phyloP scores from a whole-genome alignment of 1,140 invertebrate species.

The Zaprionus vittiger region DNA sequence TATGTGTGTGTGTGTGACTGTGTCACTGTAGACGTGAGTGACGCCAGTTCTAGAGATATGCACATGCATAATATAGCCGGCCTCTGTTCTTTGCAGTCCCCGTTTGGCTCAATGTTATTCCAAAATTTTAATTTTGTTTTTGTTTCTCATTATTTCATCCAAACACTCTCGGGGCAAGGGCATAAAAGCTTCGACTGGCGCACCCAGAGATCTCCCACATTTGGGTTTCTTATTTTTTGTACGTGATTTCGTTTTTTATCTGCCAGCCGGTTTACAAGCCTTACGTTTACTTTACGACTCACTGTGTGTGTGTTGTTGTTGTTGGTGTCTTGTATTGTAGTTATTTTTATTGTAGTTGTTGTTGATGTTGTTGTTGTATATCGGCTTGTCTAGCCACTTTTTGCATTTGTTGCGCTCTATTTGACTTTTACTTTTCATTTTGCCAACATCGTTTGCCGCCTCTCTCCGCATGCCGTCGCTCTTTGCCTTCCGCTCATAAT shows the following conservation, averaged over 20 bases:
- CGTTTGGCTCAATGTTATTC: constrained; percentile 31
- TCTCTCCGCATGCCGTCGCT: background rate
- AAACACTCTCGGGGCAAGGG: constrained; percentile 28
- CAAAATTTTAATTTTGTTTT: constrained; percentile 36
- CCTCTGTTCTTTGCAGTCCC: constrained; percentile 23
- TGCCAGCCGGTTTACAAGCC: constrained; percentile 62
- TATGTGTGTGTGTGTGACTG: background rate
- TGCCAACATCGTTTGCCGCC: constrained; percentile 31
- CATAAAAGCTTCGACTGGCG: constrained; percentile 28
- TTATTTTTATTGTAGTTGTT: constrained; percentile 22
- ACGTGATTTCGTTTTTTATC: constrained; percentile 30
- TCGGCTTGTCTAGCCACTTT: constrained; percentile 62
- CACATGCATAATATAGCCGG: constrained; percentile 30
- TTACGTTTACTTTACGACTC: constrained; percentile 41
- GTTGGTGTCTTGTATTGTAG: constrained; percentile 53
- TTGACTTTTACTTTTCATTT: constrained; percentile 81
- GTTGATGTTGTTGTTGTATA: constrained; percentile 7
- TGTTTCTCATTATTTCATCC: constrained; percentile 11
- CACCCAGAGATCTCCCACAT: constrained; percentile 12
- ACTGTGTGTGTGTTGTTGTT: constrained; percentile 7
- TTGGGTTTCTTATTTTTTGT: constrained; percentile 17
- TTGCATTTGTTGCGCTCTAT: constrained; percentile 74
- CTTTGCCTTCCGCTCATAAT: constrained; percentile 44
- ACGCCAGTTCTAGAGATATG: constrained; percentile 12
- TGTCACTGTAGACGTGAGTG: background rate